A percentile compares a stretch with the other conserved stretches of the same genome.
Conservation (phyloP, 2,113 vertebrate species). For the Nymphicus hollandicus region DNA sequence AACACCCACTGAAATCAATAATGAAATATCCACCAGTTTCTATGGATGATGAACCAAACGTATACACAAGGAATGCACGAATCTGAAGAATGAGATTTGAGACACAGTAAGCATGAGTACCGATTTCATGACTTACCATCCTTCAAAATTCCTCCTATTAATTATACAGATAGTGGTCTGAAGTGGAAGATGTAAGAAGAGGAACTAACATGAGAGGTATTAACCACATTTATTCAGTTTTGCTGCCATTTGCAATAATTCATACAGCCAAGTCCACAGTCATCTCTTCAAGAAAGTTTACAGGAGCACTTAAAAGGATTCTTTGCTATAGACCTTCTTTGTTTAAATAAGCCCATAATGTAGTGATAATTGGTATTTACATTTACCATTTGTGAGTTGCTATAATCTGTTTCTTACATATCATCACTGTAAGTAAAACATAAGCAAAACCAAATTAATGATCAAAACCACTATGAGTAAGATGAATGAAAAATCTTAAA, state of each 20-base stretch:
- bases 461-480: neutral
- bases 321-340: neutral
- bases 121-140: neutral
- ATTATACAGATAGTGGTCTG: neutral
- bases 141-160: neutral
- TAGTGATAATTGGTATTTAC: neutral
- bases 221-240: neutral
- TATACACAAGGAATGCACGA: neutral
- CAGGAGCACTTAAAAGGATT: neutral
- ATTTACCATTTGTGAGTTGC: neutral
- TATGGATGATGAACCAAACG: neutral
- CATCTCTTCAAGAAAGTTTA: neutral
- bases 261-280: neutral
- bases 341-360: neutral
- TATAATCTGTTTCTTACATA: neutral
- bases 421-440: neutral
- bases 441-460: neutral
- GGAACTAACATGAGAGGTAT: neutral
- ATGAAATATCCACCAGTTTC: neutral
- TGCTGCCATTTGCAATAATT: neutral
- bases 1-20: neutral
- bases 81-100: neutral
- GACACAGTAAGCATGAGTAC: accelerated
- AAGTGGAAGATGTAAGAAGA: neutral
- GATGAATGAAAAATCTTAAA: neutral